Conservation (phyloP, 1,140 invertebrate species). For the Plectus sambesii region DNA sequence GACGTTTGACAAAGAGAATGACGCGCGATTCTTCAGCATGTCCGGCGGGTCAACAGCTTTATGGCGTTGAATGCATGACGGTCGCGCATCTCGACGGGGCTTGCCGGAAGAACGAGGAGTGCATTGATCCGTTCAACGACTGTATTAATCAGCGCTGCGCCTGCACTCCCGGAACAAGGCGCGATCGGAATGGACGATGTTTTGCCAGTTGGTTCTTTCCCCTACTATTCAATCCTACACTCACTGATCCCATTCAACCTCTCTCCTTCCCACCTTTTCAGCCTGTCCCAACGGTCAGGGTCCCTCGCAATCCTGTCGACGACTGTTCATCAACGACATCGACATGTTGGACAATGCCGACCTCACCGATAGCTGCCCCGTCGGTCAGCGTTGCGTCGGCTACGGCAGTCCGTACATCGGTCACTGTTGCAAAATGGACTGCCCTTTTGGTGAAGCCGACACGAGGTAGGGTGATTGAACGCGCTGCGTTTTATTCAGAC, state of each 20-base stretch:
- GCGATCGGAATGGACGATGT: too few species aligned
- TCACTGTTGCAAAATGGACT: slow-evolving; percentile 39
- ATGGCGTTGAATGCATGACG: slow-evolving; percentile 41
- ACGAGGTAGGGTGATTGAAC: slow-evolving; percentile 35
- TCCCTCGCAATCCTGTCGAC: slow-evolving; percentile 40
- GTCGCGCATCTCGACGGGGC: slow-evolving; percentile 39
- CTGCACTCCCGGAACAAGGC: slow-evolving; percentile 38
- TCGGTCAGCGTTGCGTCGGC: slow-evolving; percentile 44
- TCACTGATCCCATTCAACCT: too few species aligned
- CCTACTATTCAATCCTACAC: too few species aligned
- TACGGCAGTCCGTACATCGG: slow-evolving; percentile 45
- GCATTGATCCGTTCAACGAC: slow-evolving; percentile 43
- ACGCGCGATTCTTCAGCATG: slow-evolving; percentile 33
- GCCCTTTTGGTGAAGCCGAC: slow-evolving; percentile 45
- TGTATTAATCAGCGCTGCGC: slow-evolving; percentile 39
- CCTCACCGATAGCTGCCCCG: slow-evolving; percentile 43
- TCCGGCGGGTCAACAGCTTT: slow-evolving; percentile 41
- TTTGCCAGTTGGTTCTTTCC: too few species aligned
- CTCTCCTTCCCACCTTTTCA: slow-evolving; percentile 19
- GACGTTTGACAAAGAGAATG: not conserved
- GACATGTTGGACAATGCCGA: slow-evolving; percentile 46
- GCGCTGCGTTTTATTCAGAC: too few species aligned
- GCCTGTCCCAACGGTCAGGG: slow-evolving; percentile 42
- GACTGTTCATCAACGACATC: slow-evolving; percentile 43
- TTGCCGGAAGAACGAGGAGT: slow-evolving; percentile 39